Evolutionary conservation across 1,140 invertebrate species (phyloP).

Genomic region (Drosophila willistoni): DNA sequence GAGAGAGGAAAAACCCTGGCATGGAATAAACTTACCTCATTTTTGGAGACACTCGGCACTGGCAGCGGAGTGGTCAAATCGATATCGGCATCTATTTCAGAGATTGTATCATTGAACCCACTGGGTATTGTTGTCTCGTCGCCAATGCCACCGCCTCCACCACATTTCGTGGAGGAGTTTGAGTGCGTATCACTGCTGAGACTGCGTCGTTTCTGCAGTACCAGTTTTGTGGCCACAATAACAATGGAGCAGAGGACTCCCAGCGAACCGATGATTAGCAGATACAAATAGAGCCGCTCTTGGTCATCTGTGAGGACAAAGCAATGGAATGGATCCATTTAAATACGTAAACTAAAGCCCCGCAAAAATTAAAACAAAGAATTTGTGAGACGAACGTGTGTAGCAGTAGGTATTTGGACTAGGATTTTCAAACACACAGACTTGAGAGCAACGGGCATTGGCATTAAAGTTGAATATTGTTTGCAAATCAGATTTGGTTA

Average conservation of each 20-base stretch:
- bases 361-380: constrained; percentile 19
- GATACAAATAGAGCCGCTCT: constrained; percentile 91
- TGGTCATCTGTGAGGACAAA: constrained; percentile 87
- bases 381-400: neutral
- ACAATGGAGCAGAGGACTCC: constrained; percentile 88
- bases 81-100: constrained; percentile 89
- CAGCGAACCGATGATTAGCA: constrained; percentile 87
- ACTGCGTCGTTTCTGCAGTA: constrained; percentile 86
- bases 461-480: constrained; percentile 36
- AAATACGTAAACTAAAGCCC: neutral
- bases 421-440: neutral
- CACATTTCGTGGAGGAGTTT: constrained; percentile 48
- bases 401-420: neutral
- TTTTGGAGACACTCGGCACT: constrained; percentile 82
- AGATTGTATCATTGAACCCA: constrained; percentile 89
- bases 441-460: neutral
- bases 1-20: too few species aligned
- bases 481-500: constrained; percentile 43
- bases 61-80: constrained; percentile 86
- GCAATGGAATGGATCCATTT: neutral
- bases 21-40: constrained; percentile 63
- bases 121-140: constrained; percentile 87
- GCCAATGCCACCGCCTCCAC: constrained; percentile 20
- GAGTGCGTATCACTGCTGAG: constrained; percentile 83
- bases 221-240: constrained; percentile 87